Conservation (phyloP, 2,888 invertebrate species). For the Galerucella nymphaeae region DNA sequence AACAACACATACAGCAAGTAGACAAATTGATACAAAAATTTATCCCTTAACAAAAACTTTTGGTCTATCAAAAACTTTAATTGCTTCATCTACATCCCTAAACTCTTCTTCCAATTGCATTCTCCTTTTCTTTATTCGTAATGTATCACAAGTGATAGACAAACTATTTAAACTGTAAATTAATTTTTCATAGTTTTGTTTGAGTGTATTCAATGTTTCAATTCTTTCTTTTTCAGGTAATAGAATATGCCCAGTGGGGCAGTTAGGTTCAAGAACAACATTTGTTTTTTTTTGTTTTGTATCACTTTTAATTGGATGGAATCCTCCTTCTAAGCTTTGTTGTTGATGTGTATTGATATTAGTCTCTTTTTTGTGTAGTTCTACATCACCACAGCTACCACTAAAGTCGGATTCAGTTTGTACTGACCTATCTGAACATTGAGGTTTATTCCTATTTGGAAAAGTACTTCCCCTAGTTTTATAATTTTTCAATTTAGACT, state of each 20-base stretch:
- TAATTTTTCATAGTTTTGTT: conserved; percentile 13
- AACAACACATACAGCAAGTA: neutral
- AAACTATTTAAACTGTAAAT: conserved; percentile 25
- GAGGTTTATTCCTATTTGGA: conserved; percentile 4
- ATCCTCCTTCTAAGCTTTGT: neutral
- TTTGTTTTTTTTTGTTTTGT: neutral
- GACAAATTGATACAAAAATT: neutral
- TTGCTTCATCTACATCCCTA: conserved; percentile 18
- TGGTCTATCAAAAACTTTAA: conserved; percentile 24
- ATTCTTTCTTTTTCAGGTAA: conserved; percentile 26
- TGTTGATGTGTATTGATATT: neutral
- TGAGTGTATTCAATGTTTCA: conserved; percentile 17
- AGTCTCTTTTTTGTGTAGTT: neutral
- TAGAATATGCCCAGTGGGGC: conserved; percentile 20
- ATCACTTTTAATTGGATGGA: neutral
- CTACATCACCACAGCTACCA: neutral
- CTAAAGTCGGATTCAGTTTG: conserved; percentile 18
- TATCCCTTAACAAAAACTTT: conserved; percentile 20
- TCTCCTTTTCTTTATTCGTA: conserved; percentile 15
- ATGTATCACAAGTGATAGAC: conserved; percentile 24
- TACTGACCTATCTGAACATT: conserved; percentile 23
- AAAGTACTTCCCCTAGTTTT: neutral
- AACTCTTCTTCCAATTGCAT: conserved; percentile 25
- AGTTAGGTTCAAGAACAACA: neutral
- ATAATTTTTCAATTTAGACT: conserved; percentile 5